Base-by-base conservation (phyloP, 1,140 invertebrate species). In the Lordiphosa collinella region DNA sequence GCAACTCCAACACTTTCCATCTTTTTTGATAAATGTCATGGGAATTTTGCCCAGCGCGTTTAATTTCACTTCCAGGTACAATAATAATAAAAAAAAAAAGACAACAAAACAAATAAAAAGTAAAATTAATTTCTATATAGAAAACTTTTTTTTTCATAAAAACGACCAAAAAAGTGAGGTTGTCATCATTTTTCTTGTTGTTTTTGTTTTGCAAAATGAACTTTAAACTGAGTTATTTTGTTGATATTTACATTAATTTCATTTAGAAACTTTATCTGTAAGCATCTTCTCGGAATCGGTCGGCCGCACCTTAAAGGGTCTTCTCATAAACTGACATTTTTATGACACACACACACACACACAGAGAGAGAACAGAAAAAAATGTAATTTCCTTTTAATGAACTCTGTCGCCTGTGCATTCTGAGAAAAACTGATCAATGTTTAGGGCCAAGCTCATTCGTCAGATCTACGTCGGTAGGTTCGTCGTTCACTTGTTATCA, bases 381-480 rank as follows among this genome's bases (percentile, higher is more conserved):
- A 47, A 48, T 62, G 70, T 79, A 74, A 80, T 79, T 74, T 75
- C 46, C 50, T 74, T 79, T 80, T 79, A 79, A 79, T 80, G 75
- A 44, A 44, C 56, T 54, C 55, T 73, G 73, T 76, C 61, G 56
- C 56, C 55, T 37, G 59, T 49, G 7, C 3, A 29, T 44, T 38
- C 38, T 50, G 32, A 47, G 12, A n/a, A 34, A 37, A 60, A 60
- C 12, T 67, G 41, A 67, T 67, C 64, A 62, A 56, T 67, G 59
- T 51, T 25, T 25, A 25, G 22, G 22, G 22, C 22, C 16, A 3
- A 18, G 16, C 16, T 18, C 16, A 18, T 18, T 18, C 22, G 22
- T 1, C 22, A 7, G 6, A 7, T 7, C 6, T 25, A 0, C 0
- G 5, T 25, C 22, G 22, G 22, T 25, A 25, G 5, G 22, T 25